Evolutionary conservation across 2,113 vertebrate genomes (phyloP), one percentile per base, ranked within the genome.

Genomic region (Rhinichthys klamathensis): DNA sequence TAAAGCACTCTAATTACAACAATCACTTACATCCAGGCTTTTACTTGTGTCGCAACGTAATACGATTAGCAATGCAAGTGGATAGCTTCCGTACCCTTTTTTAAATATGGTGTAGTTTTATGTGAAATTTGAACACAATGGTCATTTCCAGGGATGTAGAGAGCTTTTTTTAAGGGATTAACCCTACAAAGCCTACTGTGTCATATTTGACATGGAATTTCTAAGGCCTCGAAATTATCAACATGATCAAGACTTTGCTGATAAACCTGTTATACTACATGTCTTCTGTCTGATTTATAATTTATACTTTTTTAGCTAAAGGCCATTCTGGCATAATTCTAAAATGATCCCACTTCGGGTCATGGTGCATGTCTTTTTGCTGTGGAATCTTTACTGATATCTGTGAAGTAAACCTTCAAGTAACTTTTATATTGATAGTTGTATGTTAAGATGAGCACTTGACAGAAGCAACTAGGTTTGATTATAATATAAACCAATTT

Each of bases 1-100:
- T 89, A 87, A 87, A 85, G 86, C 73, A 81, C 74, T 73, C 87
- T 87, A 88, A 90, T 90, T 90, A 86, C 87, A 83, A 58, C 80
- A 81, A 90, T 90, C 87, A 88, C 85, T 90, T 88, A 88, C 80
- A 81, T 83, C 83, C 46, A 69, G 61, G 87, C 86, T 88, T 83
- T 86, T 86, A 88, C 82, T 88, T 75, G 79, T 76, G 89, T 79
- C 85, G 67, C 87, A 69, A 87, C 49, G 30, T 85, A 88, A 87
- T 80, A 80, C 82, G 84, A 85, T 79, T 86, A 82, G 81, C 81
- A 87, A 72, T 82, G 84, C 54, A 77, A 86, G 70, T 8, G 44
- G 61, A 70, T 74, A 58, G 72, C 56, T n/a, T 74, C 2, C 3
- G 2, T 89, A 44, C 49, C 56, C n/a, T 74, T 81, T 56, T 80